Base-by-base conservation (phyloP, 1,140 invertebrate species). In the Pogonognathellus flavescens region DNA sequence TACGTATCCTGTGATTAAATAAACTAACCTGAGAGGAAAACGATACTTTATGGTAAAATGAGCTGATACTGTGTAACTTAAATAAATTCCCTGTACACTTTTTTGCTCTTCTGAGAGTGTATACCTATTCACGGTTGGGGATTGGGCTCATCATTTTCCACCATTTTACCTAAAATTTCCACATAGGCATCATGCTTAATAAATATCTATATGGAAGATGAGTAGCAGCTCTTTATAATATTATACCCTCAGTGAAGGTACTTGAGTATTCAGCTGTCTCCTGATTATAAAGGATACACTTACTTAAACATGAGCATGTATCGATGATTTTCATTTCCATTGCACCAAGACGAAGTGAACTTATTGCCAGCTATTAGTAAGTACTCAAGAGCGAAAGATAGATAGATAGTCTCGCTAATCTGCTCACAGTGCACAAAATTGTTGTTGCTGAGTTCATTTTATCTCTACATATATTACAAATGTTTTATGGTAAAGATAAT, bases 401-500 rank as follows among this genome's bases (percentile, higher is more conserved):
- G 31, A 41, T 41, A 41, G 31, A 41, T 41, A 41, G 31, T 41
- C 31, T 41, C 31, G 31, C 25, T 25, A 81, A 81, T 55, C 50
- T 81, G 53, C 80, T 55, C 70, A 50, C 70, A 50, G 70, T 76
- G 70, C 70, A 76, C n/a, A 76, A 76, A 76, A 76, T 76, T 41
- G 70, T 76, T 76, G 70, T 76, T 76, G 70, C 49, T 76, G 70
- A 76, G 70, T 76, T 76, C 70, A 76, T 76, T 76, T 76, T 76
- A 76, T 76, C 70, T 76, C 25, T 76, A 31, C 70, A 31, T 57
- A 66, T 59, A 83, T 60, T 70, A 72, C n/a, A 72, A 84, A 85
- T 82, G 80, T 82, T 85, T 85, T 85, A 85, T 83, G 85, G 66
- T 60, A 72, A 82, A 62, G 60, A 70, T 84, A 86, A 86, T 86